Evolutionary conservation across 1,140 invertebrate genomes (phyloP), one percentile per base, ranked within the genome.

Genomic region (Apis laboriosa): DNA sequence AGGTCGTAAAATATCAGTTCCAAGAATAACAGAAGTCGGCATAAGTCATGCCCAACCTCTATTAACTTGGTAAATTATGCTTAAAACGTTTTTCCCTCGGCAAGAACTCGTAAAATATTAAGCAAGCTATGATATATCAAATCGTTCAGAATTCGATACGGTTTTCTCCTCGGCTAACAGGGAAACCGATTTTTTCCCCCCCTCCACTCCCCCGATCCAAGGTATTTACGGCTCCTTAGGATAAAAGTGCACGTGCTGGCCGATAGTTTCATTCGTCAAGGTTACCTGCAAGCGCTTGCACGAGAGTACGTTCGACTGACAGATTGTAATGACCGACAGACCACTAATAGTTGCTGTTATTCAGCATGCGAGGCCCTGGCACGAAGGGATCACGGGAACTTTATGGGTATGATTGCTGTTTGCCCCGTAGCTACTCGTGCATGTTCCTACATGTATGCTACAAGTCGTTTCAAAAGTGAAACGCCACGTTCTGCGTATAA

Each of bases 331-430:
- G 77, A 87, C 43, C 77, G 77, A 80, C 73, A 58, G 49, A 51
- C 71, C 71, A 61, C 77, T 87, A 87, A 87, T 86, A 87, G 73
- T 86, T 63, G 77, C 64, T 85, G 84, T 84, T 87, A 87, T 80
- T 84, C 70, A 68, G 75, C 85, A 87, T 87, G 85, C 85, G 56
- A 84, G 63, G 68, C 63, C 21, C 53, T 64, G 64, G 77, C 86
- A 81, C 85, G 86, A 87, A 87, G 85, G 60, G 74, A 86, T 81
- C 77, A 77, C 74, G 60, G 74, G 82, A 84, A 87, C 70, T 87
- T 87, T 87, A 84, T 87, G 78, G 77, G 56, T 87, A 79, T 78
- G 71, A 88, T 88, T 73, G 56, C 64, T 81, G 70, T 77, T 87
- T 66, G 70, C 75, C 82, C 86, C 70, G 82, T 84, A 84, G 85